phyloP scores from a whole-genome alignment of 2,113 vertebrate species.

The Centropus bengalensis region DNA sequence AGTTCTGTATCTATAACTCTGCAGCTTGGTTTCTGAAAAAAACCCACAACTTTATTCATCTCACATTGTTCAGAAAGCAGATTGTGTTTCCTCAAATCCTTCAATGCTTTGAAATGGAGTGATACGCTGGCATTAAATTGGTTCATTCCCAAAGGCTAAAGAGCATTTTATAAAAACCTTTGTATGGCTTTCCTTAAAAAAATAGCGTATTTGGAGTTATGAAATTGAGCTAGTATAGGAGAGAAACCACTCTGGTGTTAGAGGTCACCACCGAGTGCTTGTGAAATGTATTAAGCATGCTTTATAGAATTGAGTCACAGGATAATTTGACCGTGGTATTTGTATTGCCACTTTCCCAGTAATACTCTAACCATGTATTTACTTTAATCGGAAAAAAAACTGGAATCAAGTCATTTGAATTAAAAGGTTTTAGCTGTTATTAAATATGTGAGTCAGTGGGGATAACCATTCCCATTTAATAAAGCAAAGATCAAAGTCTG shows the following conservation, averaged over 20 bases:
- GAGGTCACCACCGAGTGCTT: constrained; percentile 11
- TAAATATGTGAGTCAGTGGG: constrained; percentile 21
- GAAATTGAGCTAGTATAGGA: constrained; percentile 37
- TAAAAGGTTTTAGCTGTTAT: constrained; percentile 37
- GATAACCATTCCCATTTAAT: constrained; percentile 30
- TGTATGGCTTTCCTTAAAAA: neutral
- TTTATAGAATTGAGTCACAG: constrained; percentile 33
- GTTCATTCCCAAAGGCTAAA: constrained; percentile 41
- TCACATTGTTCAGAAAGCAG: neutral
- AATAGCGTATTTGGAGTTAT: neutral
- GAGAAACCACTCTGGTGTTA: constrained; percentile 21
- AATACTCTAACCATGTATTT: constrained; percentile 1
- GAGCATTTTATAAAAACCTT: constrained; percentile 22
- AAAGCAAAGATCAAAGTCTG: constrained; percentile 20
- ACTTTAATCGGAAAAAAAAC: constrained; percentile 3
- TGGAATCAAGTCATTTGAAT: constrained; percentile 39
- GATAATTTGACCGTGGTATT: constrained; percentile 27
- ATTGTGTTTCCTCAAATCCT: constrained; percentile 43
- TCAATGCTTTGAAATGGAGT: constrained; percentile 8
- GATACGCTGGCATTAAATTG: constrained; percentile 33
- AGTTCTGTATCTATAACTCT: neutral
- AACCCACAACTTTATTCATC: neutral
- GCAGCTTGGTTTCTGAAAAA: neutral
- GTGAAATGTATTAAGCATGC: neutral
- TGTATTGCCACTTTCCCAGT: constrained; percentile 12